Evolutionary conservation across 2,113 vertebrate species (phyloP), one percentile per base, ranked within the genome.

Genomic region (Triplophysa dalaica): DNA sequence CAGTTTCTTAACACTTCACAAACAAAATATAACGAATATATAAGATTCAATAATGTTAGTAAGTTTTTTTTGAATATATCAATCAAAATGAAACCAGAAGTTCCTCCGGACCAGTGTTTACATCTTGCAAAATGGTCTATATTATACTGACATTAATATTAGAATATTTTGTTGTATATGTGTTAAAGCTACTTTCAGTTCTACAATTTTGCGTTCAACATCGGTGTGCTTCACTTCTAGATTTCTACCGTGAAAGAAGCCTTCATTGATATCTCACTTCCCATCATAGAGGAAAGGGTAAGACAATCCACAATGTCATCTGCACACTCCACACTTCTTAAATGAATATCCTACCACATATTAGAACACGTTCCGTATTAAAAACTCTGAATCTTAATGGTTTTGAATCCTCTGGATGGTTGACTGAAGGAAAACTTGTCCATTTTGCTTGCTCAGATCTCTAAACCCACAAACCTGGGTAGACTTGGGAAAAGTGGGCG

Each of bases 211-310:
- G 48, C 10, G 4, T 77, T 38, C 33, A 38, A 6, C 33, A 38
- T 38, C 33, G 33, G 13, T 86, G 75, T 86, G 87, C 91, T 87
- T 85, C 87, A 83, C 87, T 82, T 80, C 85, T 79, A 99, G 98
- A 97, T 98, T 88, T 98, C 96, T 54, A 95, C 92, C 12, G 94
- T 98, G 84, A 98, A 96, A 85, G 98, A 99, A 90, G 95, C 96
- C 82, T 99, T 99, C 87, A 97, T 98, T 88, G 97, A 99, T 91
- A 96, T 98, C 91, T 99, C 97, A 78, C 93, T 99, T 87, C 98
- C 97, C 87, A 98, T 99, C 87, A 96, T 97, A 88, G 97, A 99
- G 89, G 98, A 98, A 89, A 91, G 98, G 94, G 97, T 99, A 91
- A 98, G 96, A 70, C 26, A 17, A 52, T n/a, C n/a, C 26, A 50